Conservation (phyloP, 2,888 invertebrate genomes). For the Octonoba sinensis region DNA sequence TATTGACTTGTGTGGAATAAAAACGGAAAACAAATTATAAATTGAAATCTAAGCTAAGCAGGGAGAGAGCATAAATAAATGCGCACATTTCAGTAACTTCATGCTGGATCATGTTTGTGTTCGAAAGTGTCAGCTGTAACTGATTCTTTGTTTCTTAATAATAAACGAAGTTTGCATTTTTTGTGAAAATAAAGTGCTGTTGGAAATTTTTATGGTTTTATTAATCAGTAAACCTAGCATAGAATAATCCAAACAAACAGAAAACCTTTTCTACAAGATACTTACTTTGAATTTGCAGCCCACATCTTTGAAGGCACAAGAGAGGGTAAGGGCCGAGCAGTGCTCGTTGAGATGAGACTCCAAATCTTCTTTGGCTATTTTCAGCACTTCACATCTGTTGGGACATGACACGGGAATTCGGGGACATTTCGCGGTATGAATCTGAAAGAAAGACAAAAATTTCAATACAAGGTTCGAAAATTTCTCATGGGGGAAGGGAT, state of each 20-base stretch:
- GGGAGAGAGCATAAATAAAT: too few relatives aligned
- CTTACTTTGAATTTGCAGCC: slow-evolving; percentile 90
- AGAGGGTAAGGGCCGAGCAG: slow-evolving; percentile 83
- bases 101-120: not conserved
- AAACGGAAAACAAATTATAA: too few relatives aligned
- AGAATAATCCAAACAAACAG: not conserved
- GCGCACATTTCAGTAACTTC: not conserved
- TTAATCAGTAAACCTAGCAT: not conserved
- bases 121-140: not conserved
- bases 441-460: slow-evolving; percentile 70
- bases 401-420: slow-evolving; percentile 90
- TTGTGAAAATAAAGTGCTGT: not conserved
- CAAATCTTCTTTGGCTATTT: slow-evolving; percentile 86
- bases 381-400: slow-evolving; percentile 83
- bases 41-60: too few relatives aligned
- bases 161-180: too few relatives aligned
- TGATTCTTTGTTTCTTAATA: not conserved
- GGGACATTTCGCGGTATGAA: slow-evolving; percentile 87
- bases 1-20: too few relatives aligned
- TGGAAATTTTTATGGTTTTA: not conserved
- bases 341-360: slow-evolving; percentile 88
- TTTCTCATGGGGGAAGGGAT: too few relatives aligned
- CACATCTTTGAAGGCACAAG: slow-evolving; percentile 88
- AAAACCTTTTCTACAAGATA: not conserved
- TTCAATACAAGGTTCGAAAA: too few relatives aligned